These are phyloP conservation scores for Micronycteris hirsuta DNA, from an alignment of 2,113 vertebrate genomes.

Conservation along the genomic window DNA sequence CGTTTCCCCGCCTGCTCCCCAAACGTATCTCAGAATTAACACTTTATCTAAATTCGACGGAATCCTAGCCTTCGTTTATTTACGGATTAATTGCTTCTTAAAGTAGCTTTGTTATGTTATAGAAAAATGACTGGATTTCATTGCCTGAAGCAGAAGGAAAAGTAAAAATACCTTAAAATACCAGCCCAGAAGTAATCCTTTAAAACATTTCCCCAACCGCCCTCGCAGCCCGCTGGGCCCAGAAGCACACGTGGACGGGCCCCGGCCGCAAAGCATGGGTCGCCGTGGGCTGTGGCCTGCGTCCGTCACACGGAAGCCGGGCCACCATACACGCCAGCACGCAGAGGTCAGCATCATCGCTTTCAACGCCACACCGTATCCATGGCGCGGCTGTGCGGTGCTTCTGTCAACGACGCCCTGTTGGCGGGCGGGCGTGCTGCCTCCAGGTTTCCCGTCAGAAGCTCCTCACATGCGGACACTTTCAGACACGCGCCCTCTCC, in stretches of 20 bases:
- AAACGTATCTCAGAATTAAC: not conserved
- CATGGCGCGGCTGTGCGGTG: rapidly evolving
- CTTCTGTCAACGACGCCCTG: rapidly evolving
- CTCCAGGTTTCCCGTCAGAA: rapidly evolving
- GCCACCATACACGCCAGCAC: rapidly evolving
- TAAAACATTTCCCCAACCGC: rapidly evolving
- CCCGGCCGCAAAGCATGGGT: no score
- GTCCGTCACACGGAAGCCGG: not conserved
- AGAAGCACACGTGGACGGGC: rapidly evolving
- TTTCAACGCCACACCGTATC: rapidly evolving
- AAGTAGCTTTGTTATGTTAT: not conserved
- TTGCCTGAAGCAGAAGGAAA: not conserved
- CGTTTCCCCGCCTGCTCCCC: not conserved
- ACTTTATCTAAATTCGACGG: not conserved
- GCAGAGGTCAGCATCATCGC: rapidly evolving
- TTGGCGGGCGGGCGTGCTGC: rapidly evolving
- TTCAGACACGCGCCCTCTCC: rapidly evolving
- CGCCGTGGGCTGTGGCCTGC: not conserved
- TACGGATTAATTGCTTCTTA: not conserved
- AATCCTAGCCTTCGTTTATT: not conserved
- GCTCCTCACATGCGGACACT: rapidly evolving
- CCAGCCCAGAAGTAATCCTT: not conserved
- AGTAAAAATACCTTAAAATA: not conserved
- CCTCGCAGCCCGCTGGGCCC: rapidly evolving
- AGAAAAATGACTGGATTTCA: not conserved